Conservation (phyloP, 2,888 invertebrate genomes). For the Pseudococcus longispinus region DNA sequence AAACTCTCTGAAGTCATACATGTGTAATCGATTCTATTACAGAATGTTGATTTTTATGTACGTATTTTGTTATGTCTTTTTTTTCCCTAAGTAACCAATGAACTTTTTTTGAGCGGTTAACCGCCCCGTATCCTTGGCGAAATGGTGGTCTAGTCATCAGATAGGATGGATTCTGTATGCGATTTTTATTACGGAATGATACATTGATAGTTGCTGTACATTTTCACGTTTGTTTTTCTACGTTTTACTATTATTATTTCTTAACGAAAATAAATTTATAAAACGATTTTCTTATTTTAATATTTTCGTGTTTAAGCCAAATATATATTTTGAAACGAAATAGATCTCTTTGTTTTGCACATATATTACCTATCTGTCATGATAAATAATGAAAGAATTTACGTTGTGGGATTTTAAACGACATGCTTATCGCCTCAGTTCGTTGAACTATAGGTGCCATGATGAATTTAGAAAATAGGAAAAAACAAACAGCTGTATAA, state of each 20-base stretch:
- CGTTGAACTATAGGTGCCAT: background rate
- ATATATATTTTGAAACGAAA: slow-evolving; percentile 9
- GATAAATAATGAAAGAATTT: background rate
- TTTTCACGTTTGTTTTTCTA: slow-evolving; percentile 30
- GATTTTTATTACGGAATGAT: slow-evolving; percentile 12
- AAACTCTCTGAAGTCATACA: slow-evolving; percentile 33
- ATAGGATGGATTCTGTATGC: slow-evolving; percentile 31
- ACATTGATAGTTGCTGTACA: slow-evolving; percentile 26
- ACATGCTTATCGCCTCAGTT: background rate
- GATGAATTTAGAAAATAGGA: background rate
- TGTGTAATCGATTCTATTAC: background rate
- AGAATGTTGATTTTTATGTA: slow-evolving; percentile 13
- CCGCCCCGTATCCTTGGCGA: background rate
- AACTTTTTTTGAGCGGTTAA: background rate
- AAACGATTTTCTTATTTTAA: slow-evolving; percentile 23
- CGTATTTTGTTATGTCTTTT: background rate
- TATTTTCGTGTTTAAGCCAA: background rate
- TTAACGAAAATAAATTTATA: slow-evolving; percentile 11
- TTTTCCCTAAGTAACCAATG: background rate
- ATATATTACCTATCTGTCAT: background rate
- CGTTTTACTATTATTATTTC: slow-evolving; percentile 24
- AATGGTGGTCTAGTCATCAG: slow-evolving; percentile 36
- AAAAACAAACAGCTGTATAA: background rate
- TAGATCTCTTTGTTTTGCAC: background rate
- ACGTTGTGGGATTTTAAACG: background rate